Base-by-base conservation (phyloP, 2,113 vertebrate genomes). In the Odontesthes bonariensis region DNA sequence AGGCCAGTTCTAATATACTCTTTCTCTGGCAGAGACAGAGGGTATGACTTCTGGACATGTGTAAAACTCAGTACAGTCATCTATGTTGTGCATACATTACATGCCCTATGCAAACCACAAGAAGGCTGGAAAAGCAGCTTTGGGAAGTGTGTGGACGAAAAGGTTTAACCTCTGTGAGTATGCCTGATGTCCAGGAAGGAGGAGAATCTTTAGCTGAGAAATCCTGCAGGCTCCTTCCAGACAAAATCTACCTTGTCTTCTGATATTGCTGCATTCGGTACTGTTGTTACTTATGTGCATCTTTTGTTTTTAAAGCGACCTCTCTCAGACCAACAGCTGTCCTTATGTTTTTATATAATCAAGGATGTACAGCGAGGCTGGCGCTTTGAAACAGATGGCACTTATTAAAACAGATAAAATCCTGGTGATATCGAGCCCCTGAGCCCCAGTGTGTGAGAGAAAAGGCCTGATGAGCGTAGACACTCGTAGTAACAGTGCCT, bases 401-500 rank as follows among this genome's bases (percentile, higher is more conserved):
- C 58, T 14, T 32, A 76, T 66, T 75, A 12, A 46, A 8, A 23
- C 55, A 61, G 33, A 63, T 54, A 3, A 61, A 63, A 22, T 79
- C 31, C 77, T 38, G 71, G 44, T 59, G 77, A 75, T 0, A 33
- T 69, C 77, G 75, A n/a, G 31, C 56, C 40, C 12, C 73, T 61
- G 61, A 54, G 78, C 63, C 61, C 53, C 33, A 62, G 70, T 56
- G 81, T 56, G 70, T 40, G 62, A 44, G 68, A 44, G 42, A 73
- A 80, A 74, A 86, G 78, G 85, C 84, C 77, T 79, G 79, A 85
- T 89, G 86, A 83, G 79, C 63, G 70, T 75, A 83, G 90, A 92
- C 86, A 87, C 88, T 86, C 69, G 81, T 90, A 83, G 83, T 91
- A 77, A 90, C 91, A 89, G 92, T 94, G 93, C 94, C 94, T 94